Base-by-base conservation (phyloP, 1,140 invertebrate species). In the Euborellia annulipes region DNA sequence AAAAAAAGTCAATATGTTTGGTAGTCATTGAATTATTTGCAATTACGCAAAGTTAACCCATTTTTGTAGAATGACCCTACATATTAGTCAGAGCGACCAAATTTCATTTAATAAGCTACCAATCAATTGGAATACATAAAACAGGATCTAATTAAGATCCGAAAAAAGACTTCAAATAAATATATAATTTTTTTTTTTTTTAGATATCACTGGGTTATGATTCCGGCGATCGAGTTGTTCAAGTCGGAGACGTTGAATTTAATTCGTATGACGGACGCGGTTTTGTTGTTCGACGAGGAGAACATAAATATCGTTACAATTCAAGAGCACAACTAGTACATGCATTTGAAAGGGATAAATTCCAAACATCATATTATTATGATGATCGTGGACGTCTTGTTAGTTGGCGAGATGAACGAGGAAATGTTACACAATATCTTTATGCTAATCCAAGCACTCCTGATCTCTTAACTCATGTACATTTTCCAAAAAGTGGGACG, bases 351-450 rank as follows among this genome's bases (percentile, higher is more conserved):
- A 72, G 84, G 34, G 85, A 88, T 39, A 79, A 82, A 51, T 92
- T 91, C 73, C 85, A 92, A 57, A 85, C 86, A 30, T 87, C 85
- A 80, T 96, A 92, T 58, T 82, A 79, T 57, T 97, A 96, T 58
- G 91, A 97, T 56, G 83, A 93, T 46, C 72, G 79, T 43, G 85
- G 81, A 30, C 70, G 90, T 46, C 61, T 96, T 7, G 75, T 89
- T 1, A 76, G 84, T 3, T 80, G 85, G 76, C 79, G 85, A 57
- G 87, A 93, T 54, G 85, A 90, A 50, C 78, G 81, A 49, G 86
- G 86, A 16, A 92, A 93, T 57, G 74, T 92, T 1, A 92, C 90
- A 0, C 92, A 97, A 59, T 93, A 87, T 63, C 87, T 94, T 63
- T 97, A 97, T 61, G 77, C 85, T 0, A 88, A 96, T 63, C 82